These are phyloP conservation scores for Zelostemma sp. DNA, from an alignment of 1,140 invertebrate genomes.

Conservation along the genomic window DNA sequence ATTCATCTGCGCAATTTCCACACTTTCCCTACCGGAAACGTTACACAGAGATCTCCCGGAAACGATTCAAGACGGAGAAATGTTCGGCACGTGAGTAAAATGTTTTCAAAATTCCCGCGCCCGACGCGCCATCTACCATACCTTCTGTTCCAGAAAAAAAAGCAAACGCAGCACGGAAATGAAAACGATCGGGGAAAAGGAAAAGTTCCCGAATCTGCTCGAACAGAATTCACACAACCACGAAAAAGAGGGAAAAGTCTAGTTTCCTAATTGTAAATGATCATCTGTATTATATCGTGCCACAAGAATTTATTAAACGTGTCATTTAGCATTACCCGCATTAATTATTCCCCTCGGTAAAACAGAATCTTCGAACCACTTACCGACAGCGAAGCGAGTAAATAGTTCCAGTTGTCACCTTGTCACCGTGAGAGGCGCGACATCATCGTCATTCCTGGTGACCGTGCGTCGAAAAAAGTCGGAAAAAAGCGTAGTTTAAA, in stretches of 20 bases:
- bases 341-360: no score
- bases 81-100: constrained; percentile 74
- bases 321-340: no score
- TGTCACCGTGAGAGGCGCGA: no score
- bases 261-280: no score
- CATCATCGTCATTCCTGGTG: neutral
- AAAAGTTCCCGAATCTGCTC: neutral
- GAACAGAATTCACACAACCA: no score
- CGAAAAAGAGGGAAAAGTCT: no score
- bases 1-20: constrained; percentile 76
- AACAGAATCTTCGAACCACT: no score
- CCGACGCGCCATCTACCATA: no score
- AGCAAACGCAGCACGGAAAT: neutral
- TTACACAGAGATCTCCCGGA: constrained; percentile 80
- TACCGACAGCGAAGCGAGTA: no score
- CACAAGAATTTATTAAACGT: no score
- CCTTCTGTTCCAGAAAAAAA: neutral
- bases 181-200: neutral
- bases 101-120: neutral
- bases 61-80: constrained; percentile 80
- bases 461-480: neutral
- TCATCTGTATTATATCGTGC: no score
- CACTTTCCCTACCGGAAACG: constrained; percentile 82
- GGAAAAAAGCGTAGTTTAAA: neutral
- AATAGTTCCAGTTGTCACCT: no score